phyloP scores from a whole-genome alignment of 1,140 invertebrate species.

The Vollenhovia emeryi region DNA sequence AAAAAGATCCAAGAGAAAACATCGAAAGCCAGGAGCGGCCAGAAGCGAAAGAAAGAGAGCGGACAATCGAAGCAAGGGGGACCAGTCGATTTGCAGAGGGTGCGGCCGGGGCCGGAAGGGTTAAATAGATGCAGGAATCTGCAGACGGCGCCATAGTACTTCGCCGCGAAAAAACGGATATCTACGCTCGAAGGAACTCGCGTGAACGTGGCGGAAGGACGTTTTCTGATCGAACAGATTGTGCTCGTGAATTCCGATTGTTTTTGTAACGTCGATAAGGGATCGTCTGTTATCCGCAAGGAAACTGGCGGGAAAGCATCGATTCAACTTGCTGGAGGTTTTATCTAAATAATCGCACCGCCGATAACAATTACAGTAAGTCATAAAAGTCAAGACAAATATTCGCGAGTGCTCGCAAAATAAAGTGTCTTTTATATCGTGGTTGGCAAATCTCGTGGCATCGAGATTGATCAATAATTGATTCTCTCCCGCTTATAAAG shows the following conservation, averaged over 20 bases:
- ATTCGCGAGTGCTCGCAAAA: not conserved
- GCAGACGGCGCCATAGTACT: slow-evolving; percentile 79
- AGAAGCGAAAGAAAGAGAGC: slow-evolving; percentile 59
- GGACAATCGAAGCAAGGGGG: slow-evolving; percentile 61
- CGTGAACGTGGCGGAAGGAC: slow-evolving; percentile 8
- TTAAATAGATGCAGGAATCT: slow-evolving; percentile 84
- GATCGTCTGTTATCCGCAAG: not conserved
- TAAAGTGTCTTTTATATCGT: not conserved
- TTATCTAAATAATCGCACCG: not conserved
- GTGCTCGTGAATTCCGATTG: slow-evolving; percentile 4
- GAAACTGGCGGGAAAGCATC: not conserved
- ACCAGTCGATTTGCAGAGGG: slow-evolving; percentile 41
- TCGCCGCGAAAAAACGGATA: slow-evolving; percentile 59
- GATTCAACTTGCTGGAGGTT: not conserved
- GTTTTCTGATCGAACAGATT: slow-evolving; percentile 17
- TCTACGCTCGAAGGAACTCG: not conserved
- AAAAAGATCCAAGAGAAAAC: slow-evolving; percentile 14
- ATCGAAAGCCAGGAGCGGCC: slow-evolving; percentile 51
- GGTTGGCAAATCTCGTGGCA: not conserved
- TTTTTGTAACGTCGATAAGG: not conserved
- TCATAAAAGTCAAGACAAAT: not conserved
- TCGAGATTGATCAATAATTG: not conserved
- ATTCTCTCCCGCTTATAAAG: not conserved
- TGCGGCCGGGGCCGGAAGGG: slow-evolving; percentile 19
- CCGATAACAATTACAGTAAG: not conserved